Evolutionary conservation across 2,113 vertebrate genomes (phyloP).

Genomic region (Lontra canadensis): DNA sequence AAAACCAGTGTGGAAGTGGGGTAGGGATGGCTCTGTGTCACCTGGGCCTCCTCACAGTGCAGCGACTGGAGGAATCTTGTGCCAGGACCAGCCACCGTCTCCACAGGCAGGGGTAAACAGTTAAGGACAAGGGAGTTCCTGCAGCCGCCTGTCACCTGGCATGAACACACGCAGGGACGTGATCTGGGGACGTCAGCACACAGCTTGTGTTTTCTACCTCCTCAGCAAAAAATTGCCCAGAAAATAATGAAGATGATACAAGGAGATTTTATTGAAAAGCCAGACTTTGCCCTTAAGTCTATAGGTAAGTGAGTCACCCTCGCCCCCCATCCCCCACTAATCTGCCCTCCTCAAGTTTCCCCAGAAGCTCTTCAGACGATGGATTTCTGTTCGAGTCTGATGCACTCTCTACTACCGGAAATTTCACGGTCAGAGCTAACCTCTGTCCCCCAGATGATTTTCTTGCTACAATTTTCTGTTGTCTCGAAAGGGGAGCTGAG

Average conservation of each 20-base stretch:
- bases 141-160: too few relatives aligned
- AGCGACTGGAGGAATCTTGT: accelerated
- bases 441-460: background rate
- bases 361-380: background rate
- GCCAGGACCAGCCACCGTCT: background rate
- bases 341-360: background rate
- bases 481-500: background rate
- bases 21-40: accelerated
- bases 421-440: background rate
- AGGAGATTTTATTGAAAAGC: constrained; percentile 77
- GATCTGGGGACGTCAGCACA: background rate
- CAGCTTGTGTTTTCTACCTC: constrained; percentile 19
- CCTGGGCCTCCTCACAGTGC: background rate
- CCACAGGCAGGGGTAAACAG: background rate
- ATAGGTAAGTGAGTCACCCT: constrained; percentile 48
- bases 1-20: background rate
- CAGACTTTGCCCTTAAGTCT: constrained; percentile 78
- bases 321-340: accelerated
- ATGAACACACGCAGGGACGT: background rate
- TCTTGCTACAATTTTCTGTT: background rate
- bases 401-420: background rate
- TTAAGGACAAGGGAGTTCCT: background rate
- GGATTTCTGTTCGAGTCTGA: background rate
- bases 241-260: constrained; percentile 80
- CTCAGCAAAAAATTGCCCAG: constrained; percentile 72